phyloP scores from a whole-genome alignment of 30 jellyfish, hydroid and myxozoan species.

The Chrysaora quinquecirrha region DNA sequence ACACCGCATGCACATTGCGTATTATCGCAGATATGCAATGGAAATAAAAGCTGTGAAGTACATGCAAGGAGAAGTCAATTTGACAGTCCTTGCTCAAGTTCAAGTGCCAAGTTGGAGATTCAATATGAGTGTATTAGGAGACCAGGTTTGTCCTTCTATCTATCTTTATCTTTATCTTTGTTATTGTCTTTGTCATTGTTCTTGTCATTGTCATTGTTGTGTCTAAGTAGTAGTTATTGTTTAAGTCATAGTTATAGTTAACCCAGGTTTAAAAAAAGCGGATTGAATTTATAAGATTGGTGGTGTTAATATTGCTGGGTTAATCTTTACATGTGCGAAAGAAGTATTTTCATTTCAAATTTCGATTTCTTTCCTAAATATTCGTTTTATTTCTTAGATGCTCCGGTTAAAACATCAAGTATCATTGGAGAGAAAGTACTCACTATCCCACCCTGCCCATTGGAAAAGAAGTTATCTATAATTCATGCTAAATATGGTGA shows the following conservation, averaged over 20 bases:
- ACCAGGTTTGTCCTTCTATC: conserved; percentile 41
- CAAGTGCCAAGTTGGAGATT: conserved; percentile 42
- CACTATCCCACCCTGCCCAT: conserved; percentile 65
- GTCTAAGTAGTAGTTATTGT: too few relatives aligned
- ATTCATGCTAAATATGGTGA: conserved; percentile 74
- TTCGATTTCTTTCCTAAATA: too few relatives aligned
- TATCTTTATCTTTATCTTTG: too few relatives aligned
- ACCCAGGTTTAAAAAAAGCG: too few relatives aligned
- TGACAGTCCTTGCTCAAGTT: conserved; percentile 51
- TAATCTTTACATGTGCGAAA: too few relatives aligned
- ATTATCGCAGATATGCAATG: conserved; percentile 64
- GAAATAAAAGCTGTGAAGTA: conserved; percentile 61
- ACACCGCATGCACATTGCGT: conserved; percentile 83
- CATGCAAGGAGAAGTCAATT: conserved; percentile 32
- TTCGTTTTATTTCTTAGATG: conserved; percentile 34
- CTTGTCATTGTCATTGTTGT: too few relatives aligned
- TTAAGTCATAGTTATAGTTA: too few relatives aligned
- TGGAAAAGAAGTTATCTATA: conserved; percentile 56
- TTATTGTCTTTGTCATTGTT: too few relatives aligned
- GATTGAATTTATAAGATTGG: too few relatives aligned
- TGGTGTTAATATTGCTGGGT: too few relatives aligned
- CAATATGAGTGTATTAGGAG: conserved; percentile 75
- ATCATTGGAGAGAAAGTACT: conserved; percentile 39
- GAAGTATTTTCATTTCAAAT: too few relatives aligned
- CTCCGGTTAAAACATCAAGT: conserved; percentile 37